phyloP scores from a whole-genome alignment of 2,113 vertebrate genomes.

The Emydocephalus ijimae region DNA sequence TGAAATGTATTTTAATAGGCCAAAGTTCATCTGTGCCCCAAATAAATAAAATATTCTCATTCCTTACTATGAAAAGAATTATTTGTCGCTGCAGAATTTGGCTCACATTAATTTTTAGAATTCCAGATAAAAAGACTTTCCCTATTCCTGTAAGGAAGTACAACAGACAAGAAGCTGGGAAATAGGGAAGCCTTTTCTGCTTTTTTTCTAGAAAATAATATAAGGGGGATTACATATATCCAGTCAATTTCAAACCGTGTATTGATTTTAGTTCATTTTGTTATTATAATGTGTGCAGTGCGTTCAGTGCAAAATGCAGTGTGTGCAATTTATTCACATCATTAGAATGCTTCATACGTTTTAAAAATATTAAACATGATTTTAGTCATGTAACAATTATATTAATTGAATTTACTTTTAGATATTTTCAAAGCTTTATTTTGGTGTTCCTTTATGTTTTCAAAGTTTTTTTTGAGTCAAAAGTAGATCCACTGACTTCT shows the following conservation, averaged over 20 bases:
- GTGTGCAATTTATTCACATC: not conserved
- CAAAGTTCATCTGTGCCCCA: constrained; percentile 49
- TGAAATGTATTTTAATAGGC: constrained; percentile 20
- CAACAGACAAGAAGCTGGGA: not conserved
- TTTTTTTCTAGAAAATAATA: not conserved
- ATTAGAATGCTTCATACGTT: not conserved
- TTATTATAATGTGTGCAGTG: not conserved
- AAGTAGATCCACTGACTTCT: not conserved
- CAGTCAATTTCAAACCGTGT: not conserved
- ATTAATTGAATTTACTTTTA: not conserved
- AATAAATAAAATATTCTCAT: constrained; percentile 1
- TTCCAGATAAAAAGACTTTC: not conserved
- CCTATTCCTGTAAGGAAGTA: constrained; percentile 4
- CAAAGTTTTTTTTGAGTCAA: not conserved
- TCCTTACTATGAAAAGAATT: constrained; percentile 3
- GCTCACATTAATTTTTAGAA: not conserved
- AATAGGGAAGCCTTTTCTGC: not conserved
- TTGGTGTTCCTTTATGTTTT: not conserved
- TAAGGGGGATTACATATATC: not conserved
- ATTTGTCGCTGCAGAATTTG: not conserved
- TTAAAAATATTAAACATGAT: not conserved
- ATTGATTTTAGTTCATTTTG: not conserved
- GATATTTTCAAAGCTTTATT: not conserved
- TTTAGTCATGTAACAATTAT: not conserved
- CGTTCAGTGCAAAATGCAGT: not conserved